A percentile compares a stretch with the other conserved stretches of the same genome.
Conservation (phyloP, 2,113 vertebrate species). For the Pithys albifrons region DNA sequence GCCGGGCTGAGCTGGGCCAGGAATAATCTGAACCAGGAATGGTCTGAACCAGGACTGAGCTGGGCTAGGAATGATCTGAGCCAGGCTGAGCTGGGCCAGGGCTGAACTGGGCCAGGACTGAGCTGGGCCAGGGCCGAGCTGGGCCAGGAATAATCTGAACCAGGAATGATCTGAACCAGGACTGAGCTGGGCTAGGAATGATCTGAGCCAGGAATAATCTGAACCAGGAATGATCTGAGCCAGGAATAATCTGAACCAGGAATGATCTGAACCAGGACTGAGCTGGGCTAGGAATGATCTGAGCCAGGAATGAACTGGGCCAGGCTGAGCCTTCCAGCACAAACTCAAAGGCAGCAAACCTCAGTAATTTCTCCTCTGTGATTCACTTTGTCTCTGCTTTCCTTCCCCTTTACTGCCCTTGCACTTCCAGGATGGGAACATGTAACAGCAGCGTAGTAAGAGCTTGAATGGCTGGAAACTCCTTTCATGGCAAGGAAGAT, state of each 20-base stretch:
- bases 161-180: not conserved
- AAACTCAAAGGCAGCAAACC: not conserved
- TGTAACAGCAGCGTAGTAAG: not conserved
- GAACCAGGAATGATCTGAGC: not conserved
- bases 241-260: not conserved
- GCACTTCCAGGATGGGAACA: not conserved
- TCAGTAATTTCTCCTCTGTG: accelerated
- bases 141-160: not conserved
- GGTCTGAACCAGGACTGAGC: no score
- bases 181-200: not conserved
- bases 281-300: not conserved
- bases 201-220: not conserved
- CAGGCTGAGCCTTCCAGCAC: not conserved
- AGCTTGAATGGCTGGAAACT: conserved; percentile 30
- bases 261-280: not conserved
- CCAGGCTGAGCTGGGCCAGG: not conserved
- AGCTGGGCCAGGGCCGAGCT: not conserved
- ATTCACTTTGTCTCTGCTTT: conserved; percentile 20
- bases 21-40: no score
- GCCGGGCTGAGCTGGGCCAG: not conserved
- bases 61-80: no score
- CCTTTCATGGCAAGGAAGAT: conserved; percentile 24
- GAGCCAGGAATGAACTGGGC: not conserved
- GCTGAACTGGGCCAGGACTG: not conserved
- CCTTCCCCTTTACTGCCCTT: conserved; percentile 20